Conservation (phyloP, 2,113 vertebrate species). For the Globicephala melas region DNA sequence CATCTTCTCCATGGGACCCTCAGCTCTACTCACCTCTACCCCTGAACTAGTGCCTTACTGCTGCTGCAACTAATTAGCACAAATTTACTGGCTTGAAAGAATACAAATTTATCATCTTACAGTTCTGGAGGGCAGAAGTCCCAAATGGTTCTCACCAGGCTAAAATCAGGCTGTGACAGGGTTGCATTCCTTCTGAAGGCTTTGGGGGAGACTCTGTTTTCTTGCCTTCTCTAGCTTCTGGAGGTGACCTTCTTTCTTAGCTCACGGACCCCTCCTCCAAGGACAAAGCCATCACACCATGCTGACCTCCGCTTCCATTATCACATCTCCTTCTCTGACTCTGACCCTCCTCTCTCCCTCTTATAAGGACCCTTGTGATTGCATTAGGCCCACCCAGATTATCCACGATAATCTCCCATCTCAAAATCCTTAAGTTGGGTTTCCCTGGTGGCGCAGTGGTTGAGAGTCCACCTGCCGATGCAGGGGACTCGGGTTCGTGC, state of each 20-base stretch:
- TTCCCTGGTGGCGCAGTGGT: no score
- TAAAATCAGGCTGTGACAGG: neutral
- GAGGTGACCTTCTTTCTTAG: neutral
- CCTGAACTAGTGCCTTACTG: neutral
- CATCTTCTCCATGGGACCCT: neutral
- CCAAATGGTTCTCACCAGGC: neutral
- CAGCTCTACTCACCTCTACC: neutral
- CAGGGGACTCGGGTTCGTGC: no score
- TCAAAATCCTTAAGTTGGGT: neutral
- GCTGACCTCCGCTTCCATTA: accelerated
- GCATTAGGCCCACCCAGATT: neutral
- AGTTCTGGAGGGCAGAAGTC: neutral
- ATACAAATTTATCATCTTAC: neutral
- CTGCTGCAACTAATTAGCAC: neutral
- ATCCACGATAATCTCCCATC: neutral
- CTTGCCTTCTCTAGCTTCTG: neutral
- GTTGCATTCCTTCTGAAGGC: neutral
- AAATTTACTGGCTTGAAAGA: neutral
- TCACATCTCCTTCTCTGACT: neutral
- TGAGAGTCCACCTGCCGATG: no score
- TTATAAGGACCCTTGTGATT: neutral
- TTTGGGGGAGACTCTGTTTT: neutral
- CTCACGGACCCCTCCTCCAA: neutral
- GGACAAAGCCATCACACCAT: no score
- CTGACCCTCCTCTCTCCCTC: neutral